A percentile compares a stretch with the other conserved stretches of the same genome.
Evolutionary conservation across 2,888 invertebrate species (phyloP).

Genomic region (Lasioglossum leucozonium): DNA sequence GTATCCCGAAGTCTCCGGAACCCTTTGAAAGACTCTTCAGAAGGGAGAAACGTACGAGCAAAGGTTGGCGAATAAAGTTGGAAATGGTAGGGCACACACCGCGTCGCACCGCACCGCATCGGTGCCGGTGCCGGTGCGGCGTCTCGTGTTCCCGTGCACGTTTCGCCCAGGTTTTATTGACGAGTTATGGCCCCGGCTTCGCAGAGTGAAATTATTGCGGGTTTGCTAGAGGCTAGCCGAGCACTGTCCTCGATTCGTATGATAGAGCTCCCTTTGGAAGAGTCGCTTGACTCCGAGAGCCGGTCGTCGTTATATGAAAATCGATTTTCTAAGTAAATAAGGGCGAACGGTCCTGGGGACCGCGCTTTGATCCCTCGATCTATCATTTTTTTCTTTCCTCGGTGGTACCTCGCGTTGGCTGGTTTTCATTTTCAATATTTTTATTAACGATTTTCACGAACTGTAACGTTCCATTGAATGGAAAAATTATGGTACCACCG

Average conservation of each 20-base stretch:
- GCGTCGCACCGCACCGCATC: background rate
- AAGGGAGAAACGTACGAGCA: slow-evolving; percentile 5
- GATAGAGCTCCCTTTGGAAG: background rate
- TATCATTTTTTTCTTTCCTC: background rate
- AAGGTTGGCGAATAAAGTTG: background rate
- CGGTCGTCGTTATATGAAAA: slow-evolving; percentile 1
- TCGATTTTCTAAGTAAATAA: slow-evolving; percentile 1
- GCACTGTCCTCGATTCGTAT: background rate
- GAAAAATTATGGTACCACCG: background rate
- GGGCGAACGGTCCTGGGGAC: background rate
- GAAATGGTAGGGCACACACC: background rate
- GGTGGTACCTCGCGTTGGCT: background rate
- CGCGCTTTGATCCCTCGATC: background rate
- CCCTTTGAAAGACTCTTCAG: background rate
- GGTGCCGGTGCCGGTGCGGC: background rate
- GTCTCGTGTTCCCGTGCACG: background rate
- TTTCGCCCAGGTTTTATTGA: slow-evolving; percentile 6
- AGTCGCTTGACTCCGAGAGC: background rate
- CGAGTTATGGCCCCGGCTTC: slow-evolving; percentile 6
- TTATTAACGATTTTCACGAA: no score
- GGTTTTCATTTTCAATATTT: background rate
- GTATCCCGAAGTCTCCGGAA: background rate
- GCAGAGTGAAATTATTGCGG: slow-evolving; percentile 8
- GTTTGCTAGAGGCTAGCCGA: background rate
- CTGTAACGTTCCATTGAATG: no score